phyloP scores from a whole-genome alignment of 2,113 vertebrate genomes.

The Phalacrocorax pelagicus region DNA sequence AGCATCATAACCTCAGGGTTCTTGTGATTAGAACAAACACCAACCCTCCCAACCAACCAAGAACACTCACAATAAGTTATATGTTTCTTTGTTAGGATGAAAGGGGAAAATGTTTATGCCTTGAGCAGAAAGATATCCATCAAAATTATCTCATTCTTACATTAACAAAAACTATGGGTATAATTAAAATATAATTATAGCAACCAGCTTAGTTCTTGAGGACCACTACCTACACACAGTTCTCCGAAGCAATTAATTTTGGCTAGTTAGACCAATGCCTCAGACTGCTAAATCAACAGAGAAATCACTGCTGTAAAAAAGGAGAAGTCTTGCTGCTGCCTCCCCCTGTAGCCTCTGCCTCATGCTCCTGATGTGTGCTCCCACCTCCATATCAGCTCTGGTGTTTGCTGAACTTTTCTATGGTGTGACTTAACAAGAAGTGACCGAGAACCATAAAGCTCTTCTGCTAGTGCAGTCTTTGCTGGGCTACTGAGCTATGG shows the following conservation, averaged over 20 bases:
- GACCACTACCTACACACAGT: not conserved
- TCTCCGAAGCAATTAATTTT: not conserved
- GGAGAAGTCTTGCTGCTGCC: not conserved
- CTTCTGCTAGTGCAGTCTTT: not conserved
- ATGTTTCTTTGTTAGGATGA: not conserved
- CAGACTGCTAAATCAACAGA: not conserved
- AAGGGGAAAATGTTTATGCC: not conserved
- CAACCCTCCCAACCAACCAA: not conserved
- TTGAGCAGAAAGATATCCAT: not conserved
- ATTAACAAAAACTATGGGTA: not conserved
- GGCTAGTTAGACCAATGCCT: rapidly evolving
- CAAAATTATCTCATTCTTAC: not conserved
- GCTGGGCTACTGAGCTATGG: not conserved
- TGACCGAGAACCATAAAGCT: not conserved
- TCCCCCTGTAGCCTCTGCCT: not conserved
- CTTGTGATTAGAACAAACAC: not conserved
- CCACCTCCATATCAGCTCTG: not conserved
- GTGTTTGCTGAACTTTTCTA: not conserved
- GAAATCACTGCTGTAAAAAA: not conserved
- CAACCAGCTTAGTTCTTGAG: not conserved
- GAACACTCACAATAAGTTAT: not conserved
- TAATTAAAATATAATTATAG: not conserved
- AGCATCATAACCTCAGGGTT: not conserved
- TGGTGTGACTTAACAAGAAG: not conserved
- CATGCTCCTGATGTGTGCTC: rapidly evolving